A percentile compares a stretch with the other conserved stretches of the same genome.
Conservation (phyloP, 2,797 vertebrate species). For the Syndactyla subalaris region DNA sequence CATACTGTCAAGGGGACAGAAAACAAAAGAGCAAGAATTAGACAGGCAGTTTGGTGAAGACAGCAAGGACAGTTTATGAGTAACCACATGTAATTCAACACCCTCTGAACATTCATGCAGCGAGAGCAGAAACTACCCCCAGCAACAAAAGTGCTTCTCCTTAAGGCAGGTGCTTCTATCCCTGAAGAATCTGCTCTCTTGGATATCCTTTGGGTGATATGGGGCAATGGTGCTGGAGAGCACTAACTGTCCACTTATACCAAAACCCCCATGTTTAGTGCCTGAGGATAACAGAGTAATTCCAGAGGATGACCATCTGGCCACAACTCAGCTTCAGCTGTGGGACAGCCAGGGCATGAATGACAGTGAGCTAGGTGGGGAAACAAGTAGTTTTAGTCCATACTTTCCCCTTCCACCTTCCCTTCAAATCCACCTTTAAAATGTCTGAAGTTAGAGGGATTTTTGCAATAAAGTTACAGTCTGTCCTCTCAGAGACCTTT, state of each 20-base stretch:
- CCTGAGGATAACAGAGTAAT: background rate
- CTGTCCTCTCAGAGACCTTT: background rate
- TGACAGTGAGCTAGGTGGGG: background rate
- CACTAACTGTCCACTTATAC: background rate
- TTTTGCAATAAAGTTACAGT: background rate
- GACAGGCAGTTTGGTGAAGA: background rate
- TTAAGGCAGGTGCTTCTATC: background rate
- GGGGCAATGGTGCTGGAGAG: background rate
- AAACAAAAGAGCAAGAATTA: constrained; percentile 39
- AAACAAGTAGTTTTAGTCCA: background rate
- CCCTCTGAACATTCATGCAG: background rate
- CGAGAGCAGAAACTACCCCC: background rate
- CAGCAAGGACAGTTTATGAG: background rate
- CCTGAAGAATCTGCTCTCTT: background rate
- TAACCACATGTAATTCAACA: background rate
- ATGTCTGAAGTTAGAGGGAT: background rate
- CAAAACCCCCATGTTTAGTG: background rate
- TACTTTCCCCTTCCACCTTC: background rate
- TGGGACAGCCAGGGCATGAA: background rate
- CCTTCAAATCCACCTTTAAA: background rate
- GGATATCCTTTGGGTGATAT: background rate
- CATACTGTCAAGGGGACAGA: constrained; percentile 79
- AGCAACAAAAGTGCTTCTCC: background rate
- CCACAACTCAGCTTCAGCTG: background rate
- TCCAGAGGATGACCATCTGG: background rate